A percentile compares a stretch with the other conserved stretches of the same genome.
phyloP scores from a whole-genome alignment of 2,797 vertebrate genomes.

The Poecilia velifera region DNA sequence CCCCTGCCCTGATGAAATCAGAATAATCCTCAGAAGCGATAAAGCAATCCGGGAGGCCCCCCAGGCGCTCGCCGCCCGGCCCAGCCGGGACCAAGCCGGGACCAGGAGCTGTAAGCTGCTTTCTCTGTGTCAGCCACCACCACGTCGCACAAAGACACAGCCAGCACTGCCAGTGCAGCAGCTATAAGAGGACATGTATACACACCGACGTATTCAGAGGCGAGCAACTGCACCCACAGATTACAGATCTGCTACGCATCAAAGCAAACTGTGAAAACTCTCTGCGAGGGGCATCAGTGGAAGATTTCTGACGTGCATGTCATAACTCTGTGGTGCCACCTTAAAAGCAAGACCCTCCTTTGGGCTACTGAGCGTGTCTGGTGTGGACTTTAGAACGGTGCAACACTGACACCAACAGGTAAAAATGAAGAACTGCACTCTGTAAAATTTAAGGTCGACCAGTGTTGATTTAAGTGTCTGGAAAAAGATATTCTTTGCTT shows the following conservation, averaged over 20 bases:
- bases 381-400: background rate
- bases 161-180: constrained; percentile 40
- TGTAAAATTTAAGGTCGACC: constrained; percentile 71
- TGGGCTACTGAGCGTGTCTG: constrained; percentile 2
- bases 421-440: constrained; percentile 45
- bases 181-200: constrained; percentile 13
- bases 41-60: constrained; percentile 72
- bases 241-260: background rate
- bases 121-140: constrained; percentile 79
- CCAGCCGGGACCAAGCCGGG: constrained; percentile 61
- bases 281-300: constrained; percentile 9
- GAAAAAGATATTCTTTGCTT: background rate
- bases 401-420: constrained; percentile 68
- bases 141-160: constrained; percentile 73
- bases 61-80: constrained; percentile 55
- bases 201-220: constrained; percentile 1
- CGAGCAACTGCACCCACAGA: constrained; percentile 3
- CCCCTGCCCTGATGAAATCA: constrained; percentile 62
- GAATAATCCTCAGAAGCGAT: constrained; percentile 69
- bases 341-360: constrained; percentile 71
- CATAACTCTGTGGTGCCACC: constrained; percentile 53
- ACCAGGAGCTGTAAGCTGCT: constrained; percentile 79
- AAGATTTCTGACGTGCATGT: constrained; percentile 11
- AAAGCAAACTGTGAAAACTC: background rate
- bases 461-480: constrained; percentile 19